Conservation (phyloP, 2,113 vertebrate genomes). For the Rousettus leschenaultii region DNA sequence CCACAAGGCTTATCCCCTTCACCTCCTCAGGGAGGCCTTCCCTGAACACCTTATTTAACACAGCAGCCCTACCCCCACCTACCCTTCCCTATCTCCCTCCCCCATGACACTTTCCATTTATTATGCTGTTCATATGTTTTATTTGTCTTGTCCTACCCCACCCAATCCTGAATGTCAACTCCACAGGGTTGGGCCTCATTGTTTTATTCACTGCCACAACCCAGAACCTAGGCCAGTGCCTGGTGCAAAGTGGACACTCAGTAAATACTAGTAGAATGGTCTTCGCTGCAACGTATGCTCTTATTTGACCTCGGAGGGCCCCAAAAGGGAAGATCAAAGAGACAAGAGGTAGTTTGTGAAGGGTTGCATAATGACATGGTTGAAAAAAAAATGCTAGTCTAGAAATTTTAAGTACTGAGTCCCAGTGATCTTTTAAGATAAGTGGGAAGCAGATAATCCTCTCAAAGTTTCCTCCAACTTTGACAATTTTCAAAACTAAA, state of each 20-base stretch:
- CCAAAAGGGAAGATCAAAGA: background rate
- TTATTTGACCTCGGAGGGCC: background rate
- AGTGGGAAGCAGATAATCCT: background rate
- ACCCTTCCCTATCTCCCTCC: background rate
- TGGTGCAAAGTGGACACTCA: background rate
- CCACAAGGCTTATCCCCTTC: background rate
- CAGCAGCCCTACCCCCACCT: background rate
- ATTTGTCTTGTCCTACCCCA: background rate
- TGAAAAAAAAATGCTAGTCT: background rate
- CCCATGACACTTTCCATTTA: background rate
- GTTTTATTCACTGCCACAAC: background rate
- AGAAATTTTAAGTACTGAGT: background rate
- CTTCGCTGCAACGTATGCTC: background rate
- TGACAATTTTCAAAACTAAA: slow-evolving; percentile 14
- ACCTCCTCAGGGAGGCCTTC: background rate
- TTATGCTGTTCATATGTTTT: background rate
- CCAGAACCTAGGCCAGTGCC: background rate
- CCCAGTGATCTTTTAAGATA: background rate
- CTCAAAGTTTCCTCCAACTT: background rate
- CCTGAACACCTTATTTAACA: background rate
- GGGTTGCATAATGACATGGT: background rate
- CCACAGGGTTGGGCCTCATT: background rate
- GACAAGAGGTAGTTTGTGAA: background rate
- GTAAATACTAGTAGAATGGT: background rate
- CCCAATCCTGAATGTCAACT: background rate